These are phyloP conservation scores for Tyto alba DNA, from an alignment of 2,113 vertebrate genomes.

Conservation along the genomic window DNA sequence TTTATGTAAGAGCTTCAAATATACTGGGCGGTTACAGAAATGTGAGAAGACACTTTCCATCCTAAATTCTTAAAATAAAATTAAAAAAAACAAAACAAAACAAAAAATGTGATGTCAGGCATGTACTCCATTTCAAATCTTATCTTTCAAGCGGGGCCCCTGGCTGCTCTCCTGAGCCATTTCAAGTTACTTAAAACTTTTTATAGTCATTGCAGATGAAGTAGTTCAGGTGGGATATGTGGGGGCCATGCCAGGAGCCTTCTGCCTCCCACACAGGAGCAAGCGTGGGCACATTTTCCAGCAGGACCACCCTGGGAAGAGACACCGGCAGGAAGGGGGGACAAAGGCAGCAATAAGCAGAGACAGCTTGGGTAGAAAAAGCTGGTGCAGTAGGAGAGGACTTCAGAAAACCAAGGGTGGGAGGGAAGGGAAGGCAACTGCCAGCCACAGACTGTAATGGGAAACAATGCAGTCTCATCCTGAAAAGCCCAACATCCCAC, in stretches of 20 bases:
- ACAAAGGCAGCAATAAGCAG: neutral
- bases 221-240: neutral
- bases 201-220: neutral
- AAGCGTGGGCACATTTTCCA: neutral
- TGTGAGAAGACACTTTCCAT: neutral
- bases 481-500: neutral
- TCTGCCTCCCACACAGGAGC: neutral
- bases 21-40: neutral
- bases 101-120: neutral
- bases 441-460: neutral
- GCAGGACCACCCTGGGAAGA: neutral
- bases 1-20: neutral
- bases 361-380: neutral
- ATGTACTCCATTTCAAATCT: neutral
- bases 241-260: neutral
- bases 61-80: neutral
- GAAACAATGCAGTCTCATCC: constrained; percentile 17
- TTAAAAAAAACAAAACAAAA: no score
- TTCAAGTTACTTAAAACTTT: neutral
- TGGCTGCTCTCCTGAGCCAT: neutral
- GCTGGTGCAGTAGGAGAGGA: neutral
- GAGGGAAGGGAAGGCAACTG: neutral
- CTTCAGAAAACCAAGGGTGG: neutral
- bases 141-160: neutral
- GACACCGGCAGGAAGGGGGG: rapidly evolving